Percentiles rank a stretch among this genome's conserved stretches.
These are phyloP conservation scores for Setophaga coronata DNA, from an alignment of 2,113 vertebrate genomes.

Conservation along the genomic window DNA sequence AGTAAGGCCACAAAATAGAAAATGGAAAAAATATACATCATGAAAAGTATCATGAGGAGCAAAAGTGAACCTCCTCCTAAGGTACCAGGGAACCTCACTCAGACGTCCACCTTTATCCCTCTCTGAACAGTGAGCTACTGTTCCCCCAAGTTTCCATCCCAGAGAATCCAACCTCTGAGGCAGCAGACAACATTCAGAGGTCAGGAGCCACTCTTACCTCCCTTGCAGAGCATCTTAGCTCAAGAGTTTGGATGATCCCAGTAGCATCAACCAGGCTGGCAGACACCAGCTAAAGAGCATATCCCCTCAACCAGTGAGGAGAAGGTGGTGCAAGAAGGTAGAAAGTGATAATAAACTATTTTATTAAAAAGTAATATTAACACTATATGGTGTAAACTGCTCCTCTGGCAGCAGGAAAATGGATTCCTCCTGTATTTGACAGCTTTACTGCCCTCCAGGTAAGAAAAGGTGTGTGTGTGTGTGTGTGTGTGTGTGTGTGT, in stretches of 20 bases:
- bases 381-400: neutral
- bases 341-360: neutral
- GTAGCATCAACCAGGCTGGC: neutral
- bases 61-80: neutral
- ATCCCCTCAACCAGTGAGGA: neutral
- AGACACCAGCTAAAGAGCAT: neutral
- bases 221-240: neutral
- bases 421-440: neutral
- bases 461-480: neutral
- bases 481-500: neutral
- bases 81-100: neutral
- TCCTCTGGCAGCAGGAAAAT: neutral
- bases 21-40: neutral
- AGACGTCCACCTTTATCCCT: rapidly evolving
- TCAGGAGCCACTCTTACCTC: neutral
- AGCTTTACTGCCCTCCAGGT: neutral
- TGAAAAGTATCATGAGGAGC: neutral
- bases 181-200: neutral
- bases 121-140: neutral
- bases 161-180: neutral
- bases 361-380: neutral
- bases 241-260: neutral
- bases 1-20: neutral
- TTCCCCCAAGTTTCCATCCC: neutral
- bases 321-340: neutral